phyloP scores from a whole-genome alignment of 2,113 vertebrate species.

The Bolborhynchus lineola region DNA sequence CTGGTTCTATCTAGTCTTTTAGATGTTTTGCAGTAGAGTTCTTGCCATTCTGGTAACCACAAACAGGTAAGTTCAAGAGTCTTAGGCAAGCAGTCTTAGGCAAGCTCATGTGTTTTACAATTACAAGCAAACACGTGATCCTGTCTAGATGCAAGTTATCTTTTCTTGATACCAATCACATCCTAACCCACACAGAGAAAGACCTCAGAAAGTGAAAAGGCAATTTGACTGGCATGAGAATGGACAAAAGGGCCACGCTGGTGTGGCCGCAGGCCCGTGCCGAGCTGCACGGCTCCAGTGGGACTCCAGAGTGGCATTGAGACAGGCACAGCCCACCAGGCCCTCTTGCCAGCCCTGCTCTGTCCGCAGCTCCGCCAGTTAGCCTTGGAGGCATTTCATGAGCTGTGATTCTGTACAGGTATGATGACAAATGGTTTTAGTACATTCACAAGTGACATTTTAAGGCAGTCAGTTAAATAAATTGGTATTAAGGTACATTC shows the following conservation, averaged over 20 bases:
- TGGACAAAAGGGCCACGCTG: too few species aligned
- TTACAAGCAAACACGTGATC: too few species aligned
- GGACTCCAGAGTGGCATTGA: neutral
- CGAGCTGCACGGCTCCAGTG: neutral
- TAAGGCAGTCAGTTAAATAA: neutral
- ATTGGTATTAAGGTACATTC: neutral
- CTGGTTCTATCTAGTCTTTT: too few species aligned
- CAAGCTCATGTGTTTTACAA: too few species aligned
- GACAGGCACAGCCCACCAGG: accelerated
- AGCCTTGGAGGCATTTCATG: accelerated
- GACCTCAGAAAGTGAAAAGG: neutral
- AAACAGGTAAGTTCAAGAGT: too few species aligned
- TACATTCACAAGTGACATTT: neutral
- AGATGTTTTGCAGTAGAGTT: too few species aligned
- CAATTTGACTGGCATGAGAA: neutral
- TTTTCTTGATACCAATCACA: too few species aligned
- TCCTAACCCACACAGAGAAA: neutral
- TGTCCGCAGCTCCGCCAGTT: neutral
- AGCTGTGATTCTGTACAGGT: neutral
- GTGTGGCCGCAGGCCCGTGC: neutral
- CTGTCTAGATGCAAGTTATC: too few species aligned
- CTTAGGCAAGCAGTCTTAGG: too few species aligned
- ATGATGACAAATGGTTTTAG: neutral
- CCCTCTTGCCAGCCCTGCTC: neutral
- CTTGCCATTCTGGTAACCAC: too few species aligned